phyloP scores from a whole-genome alignment of 1,140 invertebrate species.

The Heliconius himera region DNA sequence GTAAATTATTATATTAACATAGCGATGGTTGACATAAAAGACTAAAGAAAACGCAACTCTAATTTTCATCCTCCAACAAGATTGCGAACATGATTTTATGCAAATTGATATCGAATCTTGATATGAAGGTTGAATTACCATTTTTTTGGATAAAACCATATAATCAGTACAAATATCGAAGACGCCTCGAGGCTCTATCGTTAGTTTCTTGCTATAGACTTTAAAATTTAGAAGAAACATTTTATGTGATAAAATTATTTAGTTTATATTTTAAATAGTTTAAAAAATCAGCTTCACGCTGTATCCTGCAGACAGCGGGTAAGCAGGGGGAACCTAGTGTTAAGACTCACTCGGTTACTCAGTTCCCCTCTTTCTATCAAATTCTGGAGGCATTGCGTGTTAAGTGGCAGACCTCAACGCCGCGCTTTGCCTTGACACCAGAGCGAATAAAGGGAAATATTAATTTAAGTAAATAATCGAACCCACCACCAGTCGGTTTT shows the following conservation, averaged over 20 bases:
- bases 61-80: background rate
- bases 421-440: too few species aligned
- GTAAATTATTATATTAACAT: background rate
- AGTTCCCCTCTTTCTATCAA: too few species aligned
- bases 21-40: background rate
- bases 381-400: too few species aligned
- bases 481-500: too few species aligned
- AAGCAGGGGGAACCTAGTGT: too few species aligned
- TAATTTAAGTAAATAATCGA: too few species aligned
- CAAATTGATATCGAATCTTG: constrained; percentile 46
- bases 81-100: constrained; percentile 49
- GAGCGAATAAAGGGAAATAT: too few species aligned
- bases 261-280: too few species aligned
- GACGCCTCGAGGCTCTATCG: constrained; percentile 37
- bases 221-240: background rate
- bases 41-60: background rate
- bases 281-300: too few species aligned
- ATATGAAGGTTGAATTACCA: constrained; percentile 30
- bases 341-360: too few species aligned
- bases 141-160: constrained; percentile 38
- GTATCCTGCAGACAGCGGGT: too few species aligned
- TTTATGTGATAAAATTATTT: background rate
- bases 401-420: too few species aligned
- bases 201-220: constrained; percentile 15
- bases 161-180: constrained; percentile 57